Evolutionary conservation across 2,888 invertebrate genomes (phyloP).

Genomic region (Sinodicranocentrus sp.): DNA sequence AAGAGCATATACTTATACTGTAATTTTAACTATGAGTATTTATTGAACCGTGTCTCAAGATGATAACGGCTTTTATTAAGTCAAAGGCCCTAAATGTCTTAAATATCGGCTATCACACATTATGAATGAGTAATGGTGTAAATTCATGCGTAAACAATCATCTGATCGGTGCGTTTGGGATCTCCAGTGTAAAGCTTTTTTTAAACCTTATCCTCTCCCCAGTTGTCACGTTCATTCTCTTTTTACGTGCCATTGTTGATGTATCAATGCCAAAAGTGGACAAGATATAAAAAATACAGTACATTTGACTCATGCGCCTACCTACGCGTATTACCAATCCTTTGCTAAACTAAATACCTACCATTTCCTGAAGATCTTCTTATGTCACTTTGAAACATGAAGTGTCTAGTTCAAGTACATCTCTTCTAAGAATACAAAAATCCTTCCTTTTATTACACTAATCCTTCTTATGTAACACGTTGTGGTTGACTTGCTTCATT

Average conservation of each 20-base stretch:
- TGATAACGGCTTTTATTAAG: constrained; percentile 21
- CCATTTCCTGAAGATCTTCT: constrained; percentile 8
- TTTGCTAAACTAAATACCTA: too few relatives aligned
- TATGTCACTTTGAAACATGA: constrained; percentile 26
- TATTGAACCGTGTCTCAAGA: neutral
- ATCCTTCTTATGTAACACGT: constrained; percentile 7
- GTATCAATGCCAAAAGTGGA: constrained; percentile 37
- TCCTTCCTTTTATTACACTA: neutral
- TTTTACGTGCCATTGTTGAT: constrained; percentile 15
- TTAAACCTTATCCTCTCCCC: too few relatives aligned
- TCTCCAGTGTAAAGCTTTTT: too few relatives aligned
- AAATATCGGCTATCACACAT: neutral
- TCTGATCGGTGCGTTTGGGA: too few relatives aligned
- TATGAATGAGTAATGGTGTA: neutral
- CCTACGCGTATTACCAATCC: too few relatives aligned
- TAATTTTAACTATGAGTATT: neutral
- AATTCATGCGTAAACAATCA: constrained; percentile 26
- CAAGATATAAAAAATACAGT: constrained; percentile 3
- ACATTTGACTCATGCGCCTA: neutral
- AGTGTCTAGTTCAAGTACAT: too few relatives aligned
- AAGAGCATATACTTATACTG: neutral
- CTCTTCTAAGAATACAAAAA: constrained; percentile 4
- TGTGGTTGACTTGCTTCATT: constrained; percentile 63
- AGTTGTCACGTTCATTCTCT: constrained; percentile 9
- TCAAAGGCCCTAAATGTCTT: constrained; percentile 14